Percentiles rank a stretch among this genome's conserved stretches.
phyloP scores from a whole-genome alignment of 2,797 vertebrate genomes.

The Epinephelus coioides region DNA sequence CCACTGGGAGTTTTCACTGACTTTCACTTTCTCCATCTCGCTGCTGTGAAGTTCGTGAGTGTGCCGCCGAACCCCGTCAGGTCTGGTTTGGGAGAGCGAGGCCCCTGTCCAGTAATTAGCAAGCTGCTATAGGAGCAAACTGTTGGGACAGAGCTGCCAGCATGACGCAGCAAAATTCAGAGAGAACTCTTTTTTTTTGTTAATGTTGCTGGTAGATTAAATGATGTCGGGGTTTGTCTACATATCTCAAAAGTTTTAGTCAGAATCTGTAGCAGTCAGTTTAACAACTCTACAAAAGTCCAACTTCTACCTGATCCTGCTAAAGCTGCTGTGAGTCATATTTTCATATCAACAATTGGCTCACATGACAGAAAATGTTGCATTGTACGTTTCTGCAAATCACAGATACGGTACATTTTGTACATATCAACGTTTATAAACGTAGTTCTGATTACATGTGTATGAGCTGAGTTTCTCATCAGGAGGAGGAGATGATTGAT shows the following conservation, averaged over 20 bases:
- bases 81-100: constrained; percentile 40
- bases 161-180: constrained; percentile 28
- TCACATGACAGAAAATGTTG: no score
- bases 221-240: background rate
- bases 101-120: constrained; percentile 46
- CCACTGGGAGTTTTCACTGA: constrained; percentile 4
- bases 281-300: background rate
- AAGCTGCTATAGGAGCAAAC: constrained; percentile 46
- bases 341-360: no score
- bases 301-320: background rate
- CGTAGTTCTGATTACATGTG: no score
- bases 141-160: constrained; percentile 8
- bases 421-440: no score
- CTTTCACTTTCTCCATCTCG: constrained; percentile 39
- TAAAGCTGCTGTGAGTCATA: no score
- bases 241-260: background rate
- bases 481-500: no score
- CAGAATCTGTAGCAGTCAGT: background rate
- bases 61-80: constrained; percentile 35
- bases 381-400: no score
- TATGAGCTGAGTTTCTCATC: no score
- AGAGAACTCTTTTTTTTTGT: constrained; percentile 10
- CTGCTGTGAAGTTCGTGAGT: constrained; percentile 16
- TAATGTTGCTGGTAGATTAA: constrained; percentile 8
- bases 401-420: no score